Base-by-base conservation (phyloP, 2,888 invertebrate species). In the Micoletzkya japonica region DNA sequence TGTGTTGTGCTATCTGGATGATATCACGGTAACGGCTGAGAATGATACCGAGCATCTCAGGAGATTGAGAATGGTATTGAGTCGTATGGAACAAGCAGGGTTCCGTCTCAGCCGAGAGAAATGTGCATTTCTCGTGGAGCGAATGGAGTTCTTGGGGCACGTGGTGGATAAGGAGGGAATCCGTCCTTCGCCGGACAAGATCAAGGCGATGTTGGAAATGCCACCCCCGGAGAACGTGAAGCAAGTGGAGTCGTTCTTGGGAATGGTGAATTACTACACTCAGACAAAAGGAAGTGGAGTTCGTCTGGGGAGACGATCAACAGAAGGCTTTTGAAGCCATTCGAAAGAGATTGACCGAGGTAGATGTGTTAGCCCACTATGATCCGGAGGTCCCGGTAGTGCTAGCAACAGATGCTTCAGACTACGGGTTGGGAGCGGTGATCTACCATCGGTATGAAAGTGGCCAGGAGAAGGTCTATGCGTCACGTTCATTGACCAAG, bases 221-320 rank as follows among this genome's bases (percentile, higher is more conserved):
- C 80, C 82, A 39, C 59, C 58, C 7, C 83, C 82, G 2, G 75
- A 70, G 24, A 79, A 81, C 54, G 68, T 81, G 6, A 71, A 73
- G 24, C 70, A 85, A 52, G 64, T 85, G 3, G 72, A 76, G 24
- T 75, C 80, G 1, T 82, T 79, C 66, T 37, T 84, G 7, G 82
- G 85, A 1, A 64, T 81, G 63, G 61, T 85, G 0, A 79, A 80
- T 32, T 81, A 81, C 64, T 83, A 85, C 69, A n/a, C n/a, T n/a
- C n/a, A n/a, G n/a, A n/a, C n/a, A n/a, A n/a, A n/a, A n/a, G n/a
- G n/a, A n/a, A n/a, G n/a, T n/a, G n/a, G n/a, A n/a, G n/a, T 44
- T 44, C 44, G 44, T 44, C 10, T 44, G 44, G 44, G 44, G 44
- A 44, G 44, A 44, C 10, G 20, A 10, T 10, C 44, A 44, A 20